A percentile compares a stretch with the other conserved stretches of the same genome.
These are phyloP conservation scores for Aptenodytes forsteri DNA, from an alignment of 2,113 vertebrate species.

Conservation along the genomic window DNA sequence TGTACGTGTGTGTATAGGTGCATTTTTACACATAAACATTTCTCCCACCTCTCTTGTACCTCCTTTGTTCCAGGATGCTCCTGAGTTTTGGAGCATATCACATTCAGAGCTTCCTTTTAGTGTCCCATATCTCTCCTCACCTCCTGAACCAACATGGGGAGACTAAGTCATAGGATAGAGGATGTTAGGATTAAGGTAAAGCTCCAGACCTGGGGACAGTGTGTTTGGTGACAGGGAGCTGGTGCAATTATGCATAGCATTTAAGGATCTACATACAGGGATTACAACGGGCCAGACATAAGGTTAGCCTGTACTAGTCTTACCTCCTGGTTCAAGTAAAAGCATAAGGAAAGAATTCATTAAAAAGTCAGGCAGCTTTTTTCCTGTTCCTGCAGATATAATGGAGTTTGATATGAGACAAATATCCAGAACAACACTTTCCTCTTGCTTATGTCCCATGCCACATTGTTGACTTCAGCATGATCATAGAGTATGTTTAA, in stretches of 20 bases:
- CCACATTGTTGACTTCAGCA: not conserved
- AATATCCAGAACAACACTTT: not conserved
- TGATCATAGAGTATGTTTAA: not conserved
- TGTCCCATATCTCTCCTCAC: fast-evolving
- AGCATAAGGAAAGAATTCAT: not conserved
- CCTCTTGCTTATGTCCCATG: not conserved
- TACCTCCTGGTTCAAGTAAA: not conserved
- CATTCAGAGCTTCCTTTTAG: not conserved
- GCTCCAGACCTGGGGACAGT: not conserved
- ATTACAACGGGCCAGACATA: fast-evolving
- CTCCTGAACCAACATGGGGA: not conserved
- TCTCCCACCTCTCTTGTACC: not conserved
- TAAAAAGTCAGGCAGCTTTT: not conserved
- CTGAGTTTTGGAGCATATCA: not conserved
- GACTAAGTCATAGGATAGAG: not conserved
- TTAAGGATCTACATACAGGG: not conserved
- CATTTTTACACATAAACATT: not conserved
- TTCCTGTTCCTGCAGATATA: not conserved
- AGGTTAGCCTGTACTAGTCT: not conserved
- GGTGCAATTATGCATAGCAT: not conserved
- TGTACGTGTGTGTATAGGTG: not conserved
- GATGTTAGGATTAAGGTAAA: not conserved
- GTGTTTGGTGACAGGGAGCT: not conserved
- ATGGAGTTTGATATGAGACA: not conserved
- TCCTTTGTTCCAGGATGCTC: not conserved